A percentile compares a stretch with the other conserved stretches of the same genome.
phyloP scores from a whole-genome alignment of 2,888 invertebrate species.

The Disparrhopalites patrizii region DNA sequence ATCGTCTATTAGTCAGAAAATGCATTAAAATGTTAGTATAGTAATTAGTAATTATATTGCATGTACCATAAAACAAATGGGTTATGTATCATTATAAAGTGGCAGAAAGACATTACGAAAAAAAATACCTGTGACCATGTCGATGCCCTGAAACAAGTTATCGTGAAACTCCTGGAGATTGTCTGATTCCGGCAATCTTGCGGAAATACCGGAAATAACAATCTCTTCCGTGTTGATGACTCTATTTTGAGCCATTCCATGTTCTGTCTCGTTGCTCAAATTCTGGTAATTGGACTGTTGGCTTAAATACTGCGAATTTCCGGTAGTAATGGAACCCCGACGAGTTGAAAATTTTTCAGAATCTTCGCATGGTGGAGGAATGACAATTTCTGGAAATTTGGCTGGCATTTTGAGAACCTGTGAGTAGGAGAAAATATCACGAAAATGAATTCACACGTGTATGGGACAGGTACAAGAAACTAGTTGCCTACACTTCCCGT shows the following conservation, averaged over 20 bases:
- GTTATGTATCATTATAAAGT: background rate
- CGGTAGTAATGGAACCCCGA: background rate
- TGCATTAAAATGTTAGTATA: too few species aligned
- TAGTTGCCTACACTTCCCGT: too few species aligned
- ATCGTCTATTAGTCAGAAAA: constrained; percentile 41
- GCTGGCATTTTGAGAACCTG: constrained; percentile 69
- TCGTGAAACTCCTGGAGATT: constrained; percentile 88
- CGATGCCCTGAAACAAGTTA: constrained; percentile 83
- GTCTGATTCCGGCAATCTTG: constrained; percentile 79
- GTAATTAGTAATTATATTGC: background rate
- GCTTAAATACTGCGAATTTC: constrained; percentile 8
- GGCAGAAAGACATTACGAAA: background rate
- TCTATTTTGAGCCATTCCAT: background rate
- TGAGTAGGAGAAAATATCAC: too few species aligned
- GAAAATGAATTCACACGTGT: too few species aligned
- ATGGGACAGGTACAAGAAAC: too few species aligned
- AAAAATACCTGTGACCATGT: constrained; percentile 74
- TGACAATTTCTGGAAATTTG: constrained; percentile 59
- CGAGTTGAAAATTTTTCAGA: background rate
- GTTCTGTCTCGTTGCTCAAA: constrained; percentile 14
- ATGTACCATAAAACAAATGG: background rate
- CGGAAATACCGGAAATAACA: constrained; percentile 70
- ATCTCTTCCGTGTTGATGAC: constrained; percentile 64
- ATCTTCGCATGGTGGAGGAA: constrained; percentile 47
- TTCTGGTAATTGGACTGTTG: constrained; percentile 2